phyloP scores from a whole-genome alignment of 2,113 vertebrate genomes.

The Zosterops lateralis region DNA sequence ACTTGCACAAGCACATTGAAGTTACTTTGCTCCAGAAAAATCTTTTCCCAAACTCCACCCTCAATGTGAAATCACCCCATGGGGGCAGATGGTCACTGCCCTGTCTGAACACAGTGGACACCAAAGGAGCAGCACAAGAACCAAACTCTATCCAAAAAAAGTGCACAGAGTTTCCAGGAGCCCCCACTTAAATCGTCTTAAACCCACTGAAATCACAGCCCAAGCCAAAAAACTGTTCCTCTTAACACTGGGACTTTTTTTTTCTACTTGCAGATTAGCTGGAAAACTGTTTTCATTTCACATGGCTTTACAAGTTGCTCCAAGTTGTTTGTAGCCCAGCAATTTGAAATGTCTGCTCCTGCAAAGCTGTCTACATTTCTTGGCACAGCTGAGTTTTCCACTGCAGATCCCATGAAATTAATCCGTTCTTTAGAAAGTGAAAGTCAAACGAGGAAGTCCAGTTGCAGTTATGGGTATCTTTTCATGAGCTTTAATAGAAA shows the following conservation, averaged over 20 bases:
- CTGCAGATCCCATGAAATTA: not conserved
- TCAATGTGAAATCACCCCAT: accelerated
- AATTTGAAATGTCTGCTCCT: constrained; percentile 12
- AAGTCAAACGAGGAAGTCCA: not conserved
- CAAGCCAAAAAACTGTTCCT: not conserved
- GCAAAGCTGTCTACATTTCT: constrained; percentile 39
- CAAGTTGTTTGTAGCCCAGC: not conserved
- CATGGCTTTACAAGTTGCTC: not conserved
- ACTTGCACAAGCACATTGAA: accelerated
- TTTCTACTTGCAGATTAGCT: not conserved
- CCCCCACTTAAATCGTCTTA: not conserved
- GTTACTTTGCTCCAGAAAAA: not conserved
- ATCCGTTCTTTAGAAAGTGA: not conserved
- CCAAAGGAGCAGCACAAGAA: not conserved
- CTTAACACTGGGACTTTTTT: not conserved
- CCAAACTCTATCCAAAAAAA: not conserved
- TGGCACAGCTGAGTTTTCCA: constrained; percentile 4
- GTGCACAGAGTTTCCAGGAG: not conserved
- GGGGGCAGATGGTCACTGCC: not conserved
- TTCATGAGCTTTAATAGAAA: not conserved
- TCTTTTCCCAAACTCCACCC: not conserved
- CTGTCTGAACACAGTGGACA: not conserved
- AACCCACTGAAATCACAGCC: not conserved
- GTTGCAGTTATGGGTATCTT: not conserved
- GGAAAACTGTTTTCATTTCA: constrained; percentile 15